Conservation (phyloP, 2,888 invertebrate genomes). For the Lasiommata megera region DNA sequence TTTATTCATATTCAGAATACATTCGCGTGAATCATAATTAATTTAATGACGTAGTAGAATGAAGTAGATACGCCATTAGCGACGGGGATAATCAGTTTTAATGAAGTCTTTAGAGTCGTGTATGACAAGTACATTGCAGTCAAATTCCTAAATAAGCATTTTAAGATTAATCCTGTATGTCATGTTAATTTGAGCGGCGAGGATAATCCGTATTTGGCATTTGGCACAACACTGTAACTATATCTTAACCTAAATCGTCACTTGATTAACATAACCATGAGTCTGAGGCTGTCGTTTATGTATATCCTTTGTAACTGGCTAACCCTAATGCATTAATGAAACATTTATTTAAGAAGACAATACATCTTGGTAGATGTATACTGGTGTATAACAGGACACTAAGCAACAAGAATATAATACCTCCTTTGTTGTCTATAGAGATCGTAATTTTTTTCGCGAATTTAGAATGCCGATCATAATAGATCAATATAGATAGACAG, state of each 20-base stretch:
- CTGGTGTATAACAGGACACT: no score
- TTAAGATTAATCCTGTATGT: not conserved
- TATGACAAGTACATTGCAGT: not conserved
- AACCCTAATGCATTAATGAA: constrained; percentile 3
- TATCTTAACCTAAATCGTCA: constrained; percentile 5
- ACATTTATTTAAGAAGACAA: not conserved
- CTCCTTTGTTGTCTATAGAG: no score
- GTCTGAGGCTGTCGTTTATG: not conserved
- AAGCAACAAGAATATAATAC: no score
- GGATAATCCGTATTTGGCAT: not conserved
- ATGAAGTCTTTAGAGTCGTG: not conserved
- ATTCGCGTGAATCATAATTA: constrained; percentile 3
- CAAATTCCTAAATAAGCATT: not conserved
- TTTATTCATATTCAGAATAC: constrained; percentile 8
- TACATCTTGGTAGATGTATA: not conserved
- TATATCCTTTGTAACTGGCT: not conserved
- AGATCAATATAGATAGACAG: no score
- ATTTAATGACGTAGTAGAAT: constrained; percentile 8
- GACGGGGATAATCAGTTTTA: constrained; percentile 5
- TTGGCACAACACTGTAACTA: not conserved
- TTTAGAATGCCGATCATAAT: no score
- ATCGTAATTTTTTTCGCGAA: no score
- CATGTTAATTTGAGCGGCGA: not conserved
- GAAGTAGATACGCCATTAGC: constrained; percentile 2
- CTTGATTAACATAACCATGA: not conserved